Conservation (phyloP, 2,888 invertebrate genomes). For the Cryptosula pallasiana region DNA sequence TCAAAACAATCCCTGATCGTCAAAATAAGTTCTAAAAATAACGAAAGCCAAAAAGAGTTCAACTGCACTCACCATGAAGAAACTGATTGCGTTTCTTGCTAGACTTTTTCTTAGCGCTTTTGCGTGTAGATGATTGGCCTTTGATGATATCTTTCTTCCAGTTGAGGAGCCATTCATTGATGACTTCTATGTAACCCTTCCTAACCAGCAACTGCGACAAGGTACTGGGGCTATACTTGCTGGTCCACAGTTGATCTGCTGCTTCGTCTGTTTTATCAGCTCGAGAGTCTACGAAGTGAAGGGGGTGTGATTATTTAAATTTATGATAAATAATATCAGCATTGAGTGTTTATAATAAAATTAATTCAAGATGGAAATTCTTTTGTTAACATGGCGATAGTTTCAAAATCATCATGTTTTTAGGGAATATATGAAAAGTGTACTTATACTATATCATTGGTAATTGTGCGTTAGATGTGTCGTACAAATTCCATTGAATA, state of each 20-base stretch:
- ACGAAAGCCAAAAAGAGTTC: background rate
- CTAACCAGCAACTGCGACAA: slow-evolving; percentile 1
- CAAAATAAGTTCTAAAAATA: background rate
- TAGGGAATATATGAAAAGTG: no score
- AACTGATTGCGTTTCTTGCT: background rate
- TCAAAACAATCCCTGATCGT: no score
- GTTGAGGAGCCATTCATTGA: slow-evolving; percentile 19
- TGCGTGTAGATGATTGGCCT: background rate
- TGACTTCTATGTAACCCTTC: slow-evolving; percentile 7
- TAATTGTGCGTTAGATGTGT: no score
- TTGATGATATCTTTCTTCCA: slow-evolving; percentile 9
- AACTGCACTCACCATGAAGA: background rate
- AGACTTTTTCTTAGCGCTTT: background rate
- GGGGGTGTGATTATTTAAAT: no score
- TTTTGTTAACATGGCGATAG: no score
- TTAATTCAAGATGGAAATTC: no score
- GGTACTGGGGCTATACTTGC: background rate
- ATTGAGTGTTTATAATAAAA: no score
- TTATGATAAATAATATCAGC: no score
- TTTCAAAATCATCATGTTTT: no score
- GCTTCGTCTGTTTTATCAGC: background rate
- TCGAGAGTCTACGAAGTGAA: background rate
- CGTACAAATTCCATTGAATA: no score
- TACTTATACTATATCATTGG: no score
- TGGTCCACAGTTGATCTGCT: background rate